These are phyloP conservation scores for Oscheius myriophilus DNA, from an alignment of 2,888 invertebrate species.

Conservation along the genomic window DNA sequence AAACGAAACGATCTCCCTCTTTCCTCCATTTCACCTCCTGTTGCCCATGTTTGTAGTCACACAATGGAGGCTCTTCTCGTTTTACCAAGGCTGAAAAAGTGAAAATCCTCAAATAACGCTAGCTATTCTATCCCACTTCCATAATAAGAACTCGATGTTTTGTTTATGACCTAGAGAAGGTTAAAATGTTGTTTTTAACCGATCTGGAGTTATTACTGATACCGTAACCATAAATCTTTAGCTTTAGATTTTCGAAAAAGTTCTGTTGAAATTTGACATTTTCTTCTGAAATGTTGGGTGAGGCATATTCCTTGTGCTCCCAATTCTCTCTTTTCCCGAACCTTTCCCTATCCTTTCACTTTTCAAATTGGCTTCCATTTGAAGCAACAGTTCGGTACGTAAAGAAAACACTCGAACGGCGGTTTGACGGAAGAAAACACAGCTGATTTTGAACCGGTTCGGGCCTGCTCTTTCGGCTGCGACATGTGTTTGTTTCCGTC, in stretches of 20 bases:
- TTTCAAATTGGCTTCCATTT: neutral
- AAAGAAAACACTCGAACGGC: conserved; percentile 24
- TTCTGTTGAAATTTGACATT: no score
- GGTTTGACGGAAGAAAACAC: neutral
- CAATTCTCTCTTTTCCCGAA: neutral
- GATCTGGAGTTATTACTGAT: no score
- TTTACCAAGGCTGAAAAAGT: conserved; percentile 17
- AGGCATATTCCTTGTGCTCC: no score
- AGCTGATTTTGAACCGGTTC: conserved; percentile 7
- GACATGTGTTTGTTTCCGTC: neutral
- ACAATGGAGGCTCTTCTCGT: conserved; percentile 25
- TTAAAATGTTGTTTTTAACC: no score
- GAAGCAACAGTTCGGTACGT: neutral
- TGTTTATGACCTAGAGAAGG: no score
- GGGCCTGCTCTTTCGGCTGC: neutral
- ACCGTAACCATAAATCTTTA: no score
- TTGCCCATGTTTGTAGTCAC: conserved; percentile 24
- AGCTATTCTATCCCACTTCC: no score
- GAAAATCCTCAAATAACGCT: no score
- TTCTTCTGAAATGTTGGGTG: no score
- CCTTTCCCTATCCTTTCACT: conserved; percentile 4
- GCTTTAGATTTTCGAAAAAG: no score
- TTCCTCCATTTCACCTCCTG: conserved; percentile 16
- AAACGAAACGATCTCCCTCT: conserved; percentile 28
- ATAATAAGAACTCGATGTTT: no score